Evolutionary conservation across 1,140 invertebrate species (phyloP).

Genomic region (Drosophila santomea): DNA sequence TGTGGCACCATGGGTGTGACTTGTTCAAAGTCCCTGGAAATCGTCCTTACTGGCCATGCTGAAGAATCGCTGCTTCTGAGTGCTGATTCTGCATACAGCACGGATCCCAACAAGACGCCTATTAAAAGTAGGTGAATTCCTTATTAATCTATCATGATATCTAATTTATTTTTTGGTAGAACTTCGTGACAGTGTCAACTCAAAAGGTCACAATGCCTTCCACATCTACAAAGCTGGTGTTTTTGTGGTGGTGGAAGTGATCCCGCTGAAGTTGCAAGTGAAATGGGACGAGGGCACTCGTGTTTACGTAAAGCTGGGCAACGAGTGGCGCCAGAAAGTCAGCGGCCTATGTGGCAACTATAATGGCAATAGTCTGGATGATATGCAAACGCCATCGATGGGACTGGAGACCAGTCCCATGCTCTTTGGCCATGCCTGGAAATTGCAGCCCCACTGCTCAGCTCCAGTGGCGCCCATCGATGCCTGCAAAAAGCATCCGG

Average conservation of each 20-base stretch:
- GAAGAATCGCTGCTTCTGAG: slow-evolving; percentile 88
- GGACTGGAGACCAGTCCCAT: slow-evolving; percentile 90
- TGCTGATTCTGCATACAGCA: slow-evolving; percentile 84
- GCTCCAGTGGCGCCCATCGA: slow-evolving; percentile 85
- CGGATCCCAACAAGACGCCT: slow-evolving; percentile 69
- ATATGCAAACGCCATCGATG: slow-evolving; percentile 93
- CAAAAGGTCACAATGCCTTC: slow-evolving; percentile 68
- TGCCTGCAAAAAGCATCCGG: slow-evolving; percentile 90
- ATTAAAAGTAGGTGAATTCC: slow-evolving; percentile 68
- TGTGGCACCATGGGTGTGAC: slow-evolving; percentile 94
- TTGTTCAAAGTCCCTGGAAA: slow-evolving; percentile 93
- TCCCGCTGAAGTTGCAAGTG: slow-evolving; percentile 90
- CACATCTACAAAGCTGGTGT: slow-evolving; percentile 87
- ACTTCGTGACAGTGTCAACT: slow-evolving; percentile 66
- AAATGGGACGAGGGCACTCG: slow-evolving; percentile 95
- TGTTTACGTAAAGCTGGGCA: slow-evolving; percentile 91
- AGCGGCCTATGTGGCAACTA: slow-evolving; percentile 96
- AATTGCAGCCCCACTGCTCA: slow-evolving; percentile 91
- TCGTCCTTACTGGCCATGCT: slow-evolving; percentile 83
- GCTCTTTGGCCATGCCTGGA: slow-evolving; percentile 95
- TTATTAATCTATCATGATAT: neutral
- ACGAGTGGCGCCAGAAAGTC: slow-evolving; percentile 91
- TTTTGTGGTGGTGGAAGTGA: slow-evolving; percentile 92
- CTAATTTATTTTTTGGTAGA: slow-evolving; percentile 31
- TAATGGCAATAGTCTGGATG: slow-evolving; percentile 92